Evolutionary conservation across 1,140 invertebrate genomes (phyloP).

Genomic region (Ephestia elutella): DNA sequence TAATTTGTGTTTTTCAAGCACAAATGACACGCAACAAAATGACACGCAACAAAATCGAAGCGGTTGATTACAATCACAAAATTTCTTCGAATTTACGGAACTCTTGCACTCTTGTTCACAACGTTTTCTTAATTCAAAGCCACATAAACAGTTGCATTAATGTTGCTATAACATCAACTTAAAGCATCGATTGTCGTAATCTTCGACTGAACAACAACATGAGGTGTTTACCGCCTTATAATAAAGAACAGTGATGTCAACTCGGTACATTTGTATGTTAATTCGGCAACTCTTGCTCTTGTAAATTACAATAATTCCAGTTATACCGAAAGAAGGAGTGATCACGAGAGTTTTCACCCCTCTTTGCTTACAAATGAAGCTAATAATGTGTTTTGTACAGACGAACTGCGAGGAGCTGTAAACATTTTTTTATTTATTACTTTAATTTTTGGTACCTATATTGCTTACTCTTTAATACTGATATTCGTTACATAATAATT

Average conservation of each 20-base stretch:
- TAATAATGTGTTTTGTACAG: slow-evolving; percentile 7
- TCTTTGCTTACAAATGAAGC: slow-evolving; percentile 12
- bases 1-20: too few relatives aligned
- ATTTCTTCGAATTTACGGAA: neutral
- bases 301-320: slow-evolving; percentile 53
- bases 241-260: slow-evolving; percentile 36
- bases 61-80: neutral
- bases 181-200: neutral
- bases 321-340: slow-evolving; percentile 26
- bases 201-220: slow-evolving; percentile 6
- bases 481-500: too few relatives aligned
- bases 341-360: slow-evolving; percentile 32
- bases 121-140: neutral
- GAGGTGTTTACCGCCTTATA: slow-evolving; percentile 40
- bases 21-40: too few relatives aligned
- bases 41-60: too few relatives aligned
- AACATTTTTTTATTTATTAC: neutral
- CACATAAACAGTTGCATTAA: neutral
- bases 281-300: slow-evolving; percentile 56
- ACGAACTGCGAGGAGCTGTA: neutral
- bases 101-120: neutral
- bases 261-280: slow-evolving; percentile 49
- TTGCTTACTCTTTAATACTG: too few relatives aligned
- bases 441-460: too few relatives aligned
- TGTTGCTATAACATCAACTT: neutral